phyloP scores from a whole-genome alignment of 2,888 invertebrate genomes.

The Drosophila lacicola region DNA sequence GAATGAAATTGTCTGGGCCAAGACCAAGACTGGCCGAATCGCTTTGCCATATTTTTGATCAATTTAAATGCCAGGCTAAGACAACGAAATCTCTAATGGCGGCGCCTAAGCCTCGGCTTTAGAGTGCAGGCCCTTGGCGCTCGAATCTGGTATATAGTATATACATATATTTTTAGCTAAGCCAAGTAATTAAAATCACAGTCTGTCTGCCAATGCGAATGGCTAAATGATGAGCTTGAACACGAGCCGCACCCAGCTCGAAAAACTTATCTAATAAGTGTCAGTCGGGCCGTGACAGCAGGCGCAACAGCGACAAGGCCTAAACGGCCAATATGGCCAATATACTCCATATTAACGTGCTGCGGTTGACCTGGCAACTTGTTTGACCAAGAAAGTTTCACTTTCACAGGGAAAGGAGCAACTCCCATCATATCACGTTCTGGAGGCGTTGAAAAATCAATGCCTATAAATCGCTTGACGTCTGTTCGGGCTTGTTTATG shows the following conservation, averaged over 20 bases:
- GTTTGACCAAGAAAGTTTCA: conserved; percentile 61
- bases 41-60: conserved; percentile 67
- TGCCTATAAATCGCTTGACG: conserved; percentile 71
- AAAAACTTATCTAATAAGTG: conserved; percentile 82
- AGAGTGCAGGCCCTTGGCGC: conserved; percentile 32
- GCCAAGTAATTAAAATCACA: conserved; percentile 70
- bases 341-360: conserved; percentile 40
- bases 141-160: not conserved
- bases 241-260: conserved; percentile 1
- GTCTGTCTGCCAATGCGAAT: conserved; percentile 40
- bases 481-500: conserved; percentile 62
- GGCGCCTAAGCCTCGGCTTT: conserved; percentile 61
- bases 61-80: conserved; percentile 77
- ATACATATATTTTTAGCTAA: conserved; percentile 51
- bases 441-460: conserved; percentile 60
- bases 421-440: conserved; percentile 55
- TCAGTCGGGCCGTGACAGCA: conserved; percentile 57
- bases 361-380: conserved; percentile 54
- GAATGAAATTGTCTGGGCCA: conserved; percentile 71
- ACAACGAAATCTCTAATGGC: conserved; percentile 69
- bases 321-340: conserved; percentile 23
- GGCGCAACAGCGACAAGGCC: conserved; percentile 27
- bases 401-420: conserved; percentile 36
- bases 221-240: conserved; percentile 65
- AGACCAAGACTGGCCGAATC: conserved; percentile 14